Percentiles rank a stretch among this genome's conserved stretches.
phyloP scores from a whole-genome alignment of 2,113 vertebrate genomes.

The Motacilla alba region DNA sequence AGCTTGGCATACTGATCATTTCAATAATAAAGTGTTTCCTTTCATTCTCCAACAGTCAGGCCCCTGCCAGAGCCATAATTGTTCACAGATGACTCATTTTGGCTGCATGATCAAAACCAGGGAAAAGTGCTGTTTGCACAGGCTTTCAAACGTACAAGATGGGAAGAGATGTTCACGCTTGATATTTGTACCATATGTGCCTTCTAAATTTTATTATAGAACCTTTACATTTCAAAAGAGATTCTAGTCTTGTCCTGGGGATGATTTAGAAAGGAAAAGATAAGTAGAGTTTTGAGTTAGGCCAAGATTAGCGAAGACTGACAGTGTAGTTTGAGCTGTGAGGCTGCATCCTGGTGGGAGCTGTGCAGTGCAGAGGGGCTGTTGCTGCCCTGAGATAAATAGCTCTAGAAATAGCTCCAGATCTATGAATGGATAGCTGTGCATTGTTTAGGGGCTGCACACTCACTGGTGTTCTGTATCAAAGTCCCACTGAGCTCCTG shows the following conservation, averaged over 20 bases:
- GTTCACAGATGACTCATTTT: constrained; percentile 72
- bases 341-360: background rate
- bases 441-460: background rate
- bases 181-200: constrained; percentile 62
- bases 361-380: background rate
- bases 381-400: background rate
- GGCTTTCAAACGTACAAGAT: constrained; percentile 52
- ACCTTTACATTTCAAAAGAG: constrained; percentile 59
- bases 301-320: background rate
- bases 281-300: background rate
- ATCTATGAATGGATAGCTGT: fast-evolving
- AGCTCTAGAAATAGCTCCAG: background rate
- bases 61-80: constrained; percentile 68
- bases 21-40: constrained; percentile 69
- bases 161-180: constrained; percentile 58
- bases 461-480: background rate
- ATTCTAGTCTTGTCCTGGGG: constrained; percentile 31
- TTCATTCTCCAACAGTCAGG: constrained; percentile 58
- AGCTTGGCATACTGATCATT: constrained; percentile 43
- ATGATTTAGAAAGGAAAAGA: constrained; percentile 23
- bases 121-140: constrained; percentile 51
- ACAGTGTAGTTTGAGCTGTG: background rate
- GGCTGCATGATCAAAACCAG: constrained; percentile 61
- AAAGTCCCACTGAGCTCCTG: background rate
- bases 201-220: constrained; percentile 47